Evolutionary conservation across 1,140 invertebrate species (phyloP).

Genomic region (Lordiphosa clarofinis): DNA sequence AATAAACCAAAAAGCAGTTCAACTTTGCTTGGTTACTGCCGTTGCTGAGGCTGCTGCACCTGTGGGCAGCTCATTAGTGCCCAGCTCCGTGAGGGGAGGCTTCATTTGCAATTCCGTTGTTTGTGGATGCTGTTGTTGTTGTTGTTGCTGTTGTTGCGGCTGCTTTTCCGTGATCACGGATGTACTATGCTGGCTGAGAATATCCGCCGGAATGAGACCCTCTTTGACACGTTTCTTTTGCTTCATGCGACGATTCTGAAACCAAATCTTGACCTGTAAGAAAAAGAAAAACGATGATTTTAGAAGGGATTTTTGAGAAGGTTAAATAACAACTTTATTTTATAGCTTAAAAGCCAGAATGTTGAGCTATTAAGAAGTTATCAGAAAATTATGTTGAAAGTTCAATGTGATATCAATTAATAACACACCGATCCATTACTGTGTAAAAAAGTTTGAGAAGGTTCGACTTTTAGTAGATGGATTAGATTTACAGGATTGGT

Average conservation of each 20-base stretch:
- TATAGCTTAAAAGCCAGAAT: too few relatives aligned
- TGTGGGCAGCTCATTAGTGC: slow-evolving; percentile 39
- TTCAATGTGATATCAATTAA: too few relatives aligned
- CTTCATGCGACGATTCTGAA: slow-evolving; percentile 95
- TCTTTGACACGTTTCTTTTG: slow-evolving; percentile 97
- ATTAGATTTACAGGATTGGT: too few relatives aligned
- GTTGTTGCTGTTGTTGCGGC: slow-evolving; percentile 43
- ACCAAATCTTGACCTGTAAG: slow-evolving; percentile 92
- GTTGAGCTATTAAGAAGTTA: too few relatives aligned
- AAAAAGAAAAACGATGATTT: background rate
- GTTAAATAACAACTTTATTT: too few relatives aligned
- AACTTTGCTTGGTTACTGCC: slow-evolving; percentile 52
- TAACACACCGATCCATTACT: too few relatives aligned
- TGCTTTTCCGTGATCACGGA: slow-evolving; percentile 54
- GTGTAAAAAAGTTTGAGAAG: too few relatives aligned
- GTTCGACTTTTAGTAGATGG: too few relatives aligned
- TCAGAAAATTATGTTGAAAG: too few relatives aligned
- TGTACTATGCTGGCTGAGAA: slow-evolving; percentile 60
- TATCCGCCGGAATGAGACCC: slow-evolving; percentile 86
- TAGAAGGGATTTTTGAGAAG: too few relatives aligned
- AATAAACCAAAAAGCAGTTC: slow-evolving; percentile 37
- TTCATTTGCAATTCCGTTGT: slow-evolving; percentile 46
- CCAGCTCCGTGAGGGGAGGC: slow-evolving; percentile 35
- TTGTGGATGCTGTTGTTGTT: slow-evolving; percentile 34
- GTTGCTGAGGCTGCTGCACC: slow-evolving; percentile 24